phyloP scores from a whole-genome alignment of 2,888 invertebrate species.

The Adelognathus sp. region DNA sequence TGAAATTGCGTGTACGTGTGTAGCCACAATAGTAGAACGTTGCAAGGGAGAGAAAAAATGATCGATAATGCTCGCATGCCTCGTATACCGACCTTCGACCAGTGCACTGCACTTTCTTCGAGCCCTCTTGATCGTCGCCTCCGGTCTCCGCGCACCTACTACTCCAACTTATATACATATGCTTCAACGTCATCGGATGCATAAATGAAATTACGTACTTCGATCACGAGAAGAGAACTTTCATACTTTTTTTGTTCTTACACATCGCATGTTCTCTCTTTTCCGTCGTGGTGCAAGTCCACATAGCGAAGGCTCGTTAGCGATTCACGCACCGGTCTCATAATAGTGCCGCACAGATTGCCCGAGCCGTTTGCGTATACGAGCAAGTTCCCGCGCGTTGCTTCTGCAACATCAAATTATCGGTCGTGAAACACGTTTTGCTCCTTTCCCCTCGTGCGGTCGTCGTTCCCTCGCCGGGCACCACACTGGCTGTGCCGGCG shows the following conservation, averaged over 20 bases:
- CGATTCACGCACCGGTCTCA: slow-evolving; percentile 54
- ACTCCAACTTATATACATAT: background rate
- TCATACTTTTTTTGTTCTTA: slow-evolving; percentile 22
- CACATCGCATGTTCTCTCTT: slow-evolving; percentile 5
- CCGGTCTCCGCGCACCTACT: background rate
- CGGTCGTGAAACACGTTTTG: slow-evolving; percentile 55
- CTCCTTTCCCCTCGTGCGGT: background rate
- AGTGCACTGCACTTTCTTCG: slow-evolving; percentile 29
- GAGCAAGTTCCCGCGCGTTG: slow-evolving; percentile 18
- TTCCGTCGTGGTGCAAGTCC: slow-evolving; percentile 19
- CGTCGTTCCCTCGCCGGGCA: slow-evolving; percentile 7
- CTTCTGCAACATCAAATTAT: slow-evolving; percentile 47
- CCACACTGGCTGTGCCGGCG: background rate
- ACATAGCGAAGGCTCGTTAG: slow-evolving; percentile 55
- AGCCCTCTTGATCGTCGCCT: slow-evolving; percentile 12
- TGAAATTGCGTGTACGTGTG: background rate
- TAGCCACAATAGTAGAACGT: background rate
- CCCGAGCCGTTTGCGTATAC: slow-evolving; percentile 13
- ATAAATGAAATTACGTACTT: slow-evolving; percentile 36
- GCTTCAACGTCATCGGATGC: slow-evolving; percentile 16
- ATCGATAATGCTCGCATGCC: slow-evolving; percentile 21
- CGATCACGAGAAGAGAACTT: slow-evolving; percentile 20
- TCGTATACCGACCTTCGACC: slow-evolving; percentile 35
- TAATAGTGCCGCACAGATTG: slow-evolving; percentile 47
- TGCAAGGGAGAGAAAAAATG: background rate